Evolutionary conservation across 1,140 invertebrate genomes (phyloP).

Genomic region (Cydia amplana): DNA sequence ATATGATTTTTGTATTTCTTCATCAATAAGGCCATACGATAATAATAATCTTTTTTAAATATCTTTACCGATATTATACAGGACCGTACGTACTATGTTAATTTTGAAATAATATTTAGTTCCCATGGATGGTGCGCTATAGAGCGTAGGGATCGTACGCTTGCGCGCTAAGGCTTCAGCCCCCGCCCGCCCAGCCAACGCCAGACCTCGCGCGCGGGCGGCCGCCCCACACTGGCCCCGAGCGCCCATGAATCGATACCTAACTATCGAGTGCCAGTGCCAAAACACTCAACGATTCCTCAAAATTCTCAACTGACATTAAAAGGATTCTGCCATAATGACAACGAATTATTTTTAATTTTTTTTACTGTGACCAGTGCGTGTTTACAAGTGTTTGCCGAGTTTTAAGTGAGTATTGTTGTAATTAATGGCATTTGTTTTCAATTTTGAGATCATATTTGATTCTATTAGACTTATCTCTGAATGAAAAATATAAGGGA

Average conservation of each 20-base stretch:
- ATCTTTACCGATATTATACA: too few species aligned
- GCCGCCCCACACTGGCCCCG: constrained; percentile 44
- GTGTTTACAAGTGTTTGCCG: constrained; percentile 18
- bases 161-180: constrained; percentile 57
- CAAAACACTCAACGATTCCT: background rate
- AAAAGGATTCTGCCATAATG: constrained; percentile 2
- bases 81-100: too few species aligned
- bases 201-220: constrained; percentile 56
- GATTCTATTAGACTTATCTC: background rate
- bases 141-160: constrained; percentile 51
- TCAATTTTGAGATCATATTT: background rate
- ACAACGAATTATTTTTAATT: constrained; percentile 17
- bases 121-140: constrained; percentile 44
- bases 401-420: constrained; percentile 21
- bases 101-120: constrained; percentile 35
- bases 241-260: constrained; percentile 64
- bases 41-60: too few species aligned
- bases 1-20: too few species aligned
- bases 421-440: background rate
- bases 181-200: constrained; percentile 51
- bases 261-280: constrained; percentile 37
- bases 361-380: constrained; percentile 8
- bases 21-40: too few species aligned
- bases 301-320: background rate
- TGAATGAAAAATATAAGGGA: too few species aligned